Evolutionary conservation across 2,888 invertebrate genomes (phyloP).

Genomic region (Cephus nigrinus): DNA sequence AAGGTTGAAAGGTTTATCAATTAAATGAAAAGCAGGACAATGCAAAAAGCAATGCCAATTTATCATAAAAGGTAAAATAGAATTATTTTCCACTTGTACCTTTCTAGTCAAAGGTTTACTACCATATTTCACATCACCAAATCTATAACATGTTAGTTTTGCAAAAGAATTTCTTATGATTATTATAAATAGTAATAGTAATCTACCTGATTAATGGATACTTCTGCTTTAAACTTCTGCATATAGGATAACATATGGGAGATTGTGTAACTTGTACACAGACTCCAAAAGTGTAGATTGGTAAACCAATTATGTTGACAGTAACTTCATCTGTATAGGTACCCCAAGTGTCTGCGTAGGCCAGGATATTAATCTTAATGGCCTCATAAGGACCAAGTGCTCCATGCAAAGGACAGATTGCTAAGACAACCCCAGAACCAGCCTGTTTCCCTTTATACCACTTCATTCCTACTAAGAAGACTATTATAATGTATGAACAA

Average conservation of each 20-base stretch:
- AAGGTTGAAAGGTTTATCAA: constrained; percentile 40
- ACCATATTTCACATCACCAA: constrained; percentile 39
- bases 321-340: constrained; percentile 64
- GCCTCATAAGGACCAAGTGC: constrained; percentile 45
- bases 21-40: background rate
- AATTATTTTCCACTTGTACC: constrained; percentile 50
- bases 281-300: constrained; percentile 57
- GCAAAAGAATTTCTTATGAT: background rate
- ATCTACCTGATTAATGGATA: constrained; percentile 53
- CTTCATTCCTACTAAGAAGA: constrained; percentile 37
- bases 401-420: constrained; percentile 44
- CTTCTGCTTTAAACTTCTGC: constrained; percentile 45
- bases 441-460: constrained; percentile 46
- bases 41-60: constrained; percentile 51
- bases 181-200: background rate
- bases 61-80: constrained; percentile 46
- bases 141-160: constrained; percentile 36
- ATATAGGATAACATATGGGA: constrained; percentile 63
- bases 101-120: constrained; percentile 32
- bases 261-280: constrained; percentile 59
- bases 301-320: constrained; percentile 59
- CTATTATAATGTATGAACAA: constrained; percentile 15
- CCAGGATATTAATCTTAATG: constrained; percentile 55
- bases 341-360: constrained; percentile 68
- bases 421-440: constrained; percentile 58